Percentiles rank a stretch among this genome's conserved stretches.
Conservation (phyloP, 2,113 vertebrate species). For the Salvelinus alpinus region DNA sequence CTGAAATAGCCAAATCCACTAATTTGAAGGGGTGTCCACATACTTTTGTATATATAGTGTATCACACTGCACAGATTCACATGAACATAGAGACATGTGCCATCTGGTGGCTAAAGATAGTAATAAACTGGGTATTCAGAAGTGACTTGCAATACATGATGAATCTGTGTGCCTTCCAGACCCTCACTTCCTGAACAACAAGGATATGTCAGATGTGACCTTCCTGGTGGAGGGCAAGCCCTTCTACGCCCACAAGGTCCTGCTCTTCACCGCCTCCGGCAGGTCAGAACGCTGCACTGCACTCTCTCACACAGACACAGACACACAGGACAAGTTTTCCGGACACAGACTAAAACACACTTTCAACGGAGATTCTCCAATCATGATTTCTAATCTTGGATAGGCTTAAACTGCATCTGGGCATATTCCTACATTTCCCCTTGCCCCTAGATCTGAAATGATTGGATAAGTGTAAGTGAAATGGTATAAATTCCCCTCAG, state of each 20-base stretch:
- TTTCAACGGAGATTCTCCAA: background rate
- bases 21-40: too few species aligned
- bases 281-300: conserved; percentile 71
- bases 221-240: conserved; percentile 97
- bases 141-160: background rate
- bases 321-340: background rate
- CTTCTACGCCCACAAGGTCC: conserved; percentile 95
- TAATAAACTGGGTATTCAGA: background rate
- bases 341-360: background rate
- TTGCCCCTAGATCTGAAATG: too few species aligned
- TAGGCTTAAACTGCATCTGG: too few species aligned
- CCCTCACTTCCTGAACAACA: conserved; percentile 97
- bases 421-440: too few species aligned
- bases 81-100: conserved; percentile 12
- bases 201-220: conserved; percentile 98
- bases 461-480: too few species aligned
- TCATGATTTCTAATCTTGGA: too few species aligned
- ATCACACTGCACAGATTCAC: background rate
- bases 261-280: conserved; percentile 93
- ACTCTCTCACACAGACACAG: background rate
- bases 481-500: too few species aligned
- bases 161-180: conserved; percentile 73
- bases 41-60: background rate
- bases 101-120: conserved; percentile 58
- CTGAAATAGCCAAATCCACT: too few species aligned